Evolutionary conservation across 1,140 invertebrate species (phyloP), one percentile per base, ranked within the genome.

Genomic region (Pinna nobilis): DNA sequence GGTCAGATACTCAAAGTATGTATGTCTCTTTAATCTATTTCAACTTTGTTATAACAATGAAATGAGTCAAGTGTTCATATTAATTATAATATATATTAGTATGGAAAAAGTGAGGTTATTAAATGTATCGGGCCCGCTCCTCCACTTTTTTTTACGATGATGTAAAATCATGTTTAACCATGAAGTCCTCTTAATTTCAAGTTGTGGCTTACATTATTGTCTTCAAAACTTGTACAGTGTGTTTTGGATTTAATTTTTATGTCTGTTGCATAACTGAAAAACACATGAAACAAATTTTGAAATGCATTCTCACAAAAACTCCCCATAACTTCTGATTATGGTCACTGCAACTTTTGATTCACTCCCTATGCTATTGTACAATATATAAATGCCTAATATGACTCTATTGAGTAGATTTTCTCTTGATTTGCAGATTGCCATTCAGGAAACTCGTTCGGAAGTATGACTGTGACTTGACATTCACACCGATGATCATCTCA

Each of bases 401-500:
- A 1, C n/a, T n/a, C n/a, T n/a, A n/a, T n/a, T n/a, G n/a, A n/a
- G 18, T 64, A 28, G 18, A 39, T 67, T 77, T 53, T 15, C 50
- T 28, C 20, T 51, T 75, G 59, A 49, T 81, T 89, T 90, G 60
- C 80, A 95, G 94, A 89, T 90, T 97, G 39, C 93, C 95, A 81
- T 98, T 98, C 86, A 91, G 97, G 82, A 91, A 91, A 57, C 88
- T 98, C 18, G 95, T 97, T 2, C 91, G 93, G 86, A 92, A 92
- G 83, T 97, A 98, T 88, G 92, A 93, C 64, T 96, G 95, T 82
- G 95, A 99, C 87, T 87, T 99, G 61, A 94, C 94, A 64, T 99
- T 95, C 84, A 97, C 97, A 0, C 97, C 97, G 25, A 99, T 99
- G 97, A 98, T 99, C 75, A 85, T 98, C 66, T 95, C 97, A 0